Base-by-base conservation (phyloP, 2,797 vertebrate genomes). In the Psittacula echo region DNA sequence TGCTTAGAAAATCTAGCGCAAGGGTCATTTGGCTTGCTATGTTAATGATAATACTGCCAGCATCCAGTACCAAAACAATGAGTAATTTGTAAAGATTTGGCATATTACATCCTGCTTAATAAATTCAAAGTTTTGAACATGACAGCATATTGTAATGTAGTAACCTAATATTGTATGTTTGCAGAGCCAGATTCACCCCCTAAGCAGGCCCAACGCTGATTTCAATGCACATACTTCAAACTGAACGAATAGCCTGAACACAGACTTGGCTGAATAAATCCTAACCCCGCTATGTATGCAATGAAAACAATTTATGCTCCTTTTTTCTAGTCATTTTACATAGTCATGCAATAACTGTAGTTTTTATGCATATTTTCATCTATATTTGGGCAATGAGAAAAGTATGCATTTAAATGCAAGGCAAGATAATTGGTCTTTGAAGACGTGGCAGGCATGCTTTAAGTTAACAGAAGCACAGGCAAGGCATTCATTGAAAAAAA, bases 61-160 rank as follows among this genome's bases (percentile, higher is more conserved):
- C 56, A 94, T 51, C 32, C 68, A 85, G 67, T 60, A 95, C 70
- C 79, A 94, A 95, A 91, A 91, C 78, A 67, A 76, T 53, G 66
- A 92, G 37, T 64, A 94, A 91, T 95, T 89, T 92, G 89, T 92
- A 74, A 91, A 86, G 58, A 91, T 84, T 88, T 96, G 90, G 82
- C 92, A 87, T 81, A 93, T 95, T 92, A 88, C 77, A 94, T 91
- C 45, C 71, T 71, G 51, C 70, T 90, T 92, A 91, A 95, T 86
- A 93, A 92, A 91, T 66, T 79, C 70, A 85, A 89, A 92, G 37
- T 24, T 90, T 71, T 88, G 61, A 93, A 96, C 91, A 77, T 58
- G 83, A 88, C 83, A 93, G 64, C 32, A 9, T 85, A 96, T 85
- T 94, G 64, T 90, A 94, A 91, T 87, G 21, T 27, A 76, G 85